Conservation (phyloP, 1,140 invertebrate genomes). For the Drosophila pruinosa region DNA sequence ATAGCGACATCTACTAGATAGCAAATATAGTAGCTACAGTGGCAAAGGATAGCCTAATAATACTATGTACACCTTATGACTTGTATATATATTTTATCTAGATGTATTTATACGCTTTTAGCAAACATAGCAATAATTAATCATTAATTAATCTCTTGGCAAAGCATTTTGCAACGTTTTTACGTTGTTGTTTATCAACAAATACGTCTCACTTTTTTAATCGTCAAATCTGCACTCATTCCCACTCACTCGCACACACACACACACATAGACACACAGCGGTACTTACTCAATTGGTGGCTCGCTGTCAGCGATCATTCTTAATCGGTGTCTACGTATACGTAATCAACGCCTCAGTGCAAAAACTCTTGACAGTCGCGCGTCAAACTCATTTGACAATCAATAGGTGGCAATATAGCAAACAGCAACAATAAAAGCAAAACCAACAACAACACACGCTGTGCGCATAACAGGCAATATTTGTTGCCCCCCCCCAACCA, state of each 20-base stretch:
- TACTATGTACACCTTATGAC: background rate
- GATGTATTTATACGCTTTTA: background rate
- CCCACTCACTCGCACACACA: background rate
- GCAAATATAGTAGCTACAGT: too few species aligned
- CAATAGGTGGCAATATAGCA: constrained; percentile 34
- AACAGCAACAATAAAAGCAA: constrained; percentile 11
- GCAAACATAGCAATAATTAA: background rate
- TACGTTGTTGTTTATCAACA: constrained; percentile 43
- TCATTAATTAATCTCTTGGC: background rate
- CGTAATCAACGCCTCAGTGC: constrained; percentile 58
- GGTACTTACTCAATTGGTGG: background rate
- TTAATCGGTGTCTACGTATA: constrained; percentile 48
- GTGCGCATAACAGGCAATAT: constrained; percentile 38
- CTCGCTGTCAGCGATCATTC: constrained; percentile 11
- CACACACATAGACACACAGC: background rate
- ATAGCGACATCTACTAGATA: too few species aligned
- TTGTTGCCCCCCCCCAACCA: background rate
- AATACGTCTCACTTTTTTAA: constrained; percentile 27
- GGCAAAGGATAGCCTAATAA: too few species aligned
- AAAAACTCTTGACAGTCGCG: constrained; percentile 43
- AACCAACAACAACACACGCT: constrained; percentile 15
- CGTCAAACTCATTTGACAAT: constrained; percentile 67
- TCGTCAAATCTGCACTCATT: background rate
- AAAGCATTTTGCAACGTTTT: constrained; percentile 38
- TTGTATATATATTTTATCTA: background rate